These are phyloP conservation scores for Tympanuchus pallidicinctus DNA, from an alignment of 2,113 vertebrate species.

Conservation along the genomic window DNA sequence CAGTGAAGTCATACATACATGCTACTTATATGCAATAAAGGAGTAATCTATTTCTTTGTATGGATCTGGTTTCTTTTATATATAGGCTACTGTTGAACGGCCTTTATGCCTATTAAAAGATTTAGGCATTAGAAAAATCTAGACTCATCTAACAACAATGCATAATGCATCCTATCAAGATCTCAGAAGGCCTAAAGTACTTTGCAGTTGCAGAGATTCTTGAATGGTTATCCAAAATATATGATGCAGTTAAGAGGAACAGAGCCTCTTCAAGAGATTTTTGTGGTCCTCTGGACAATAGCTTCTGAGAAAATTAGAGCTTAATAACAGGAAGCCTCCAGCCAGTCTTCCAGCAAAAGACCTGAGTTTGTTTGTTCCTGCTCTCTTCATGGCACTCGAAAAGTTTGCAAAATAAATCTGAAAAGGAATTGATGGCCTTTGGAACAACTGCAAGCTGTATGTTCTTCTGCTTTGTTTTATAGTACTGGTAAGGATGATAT, in stretches of 20 bases:
- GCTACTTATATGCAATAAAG: neutral
- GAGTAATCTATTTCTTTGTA: neutral
- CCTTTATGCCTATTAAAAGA: neutral
- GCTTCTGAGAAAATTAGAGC: neutral
- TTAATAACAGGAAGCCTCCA: neutral
- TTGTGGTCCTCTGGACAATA: neutral
- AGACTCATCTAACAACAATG: neutral
- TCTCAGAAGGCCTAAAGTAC: neutral
- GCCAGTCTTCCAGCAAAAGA: neutral
- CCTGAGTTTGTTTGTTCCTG: neutral
- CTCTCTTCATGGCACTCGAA: neutral
- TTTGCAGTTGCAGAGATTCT: neutral
- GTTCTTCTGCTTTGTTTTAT: neutral
- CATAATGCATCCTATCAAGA: neutral
- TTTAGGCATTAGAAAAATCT: neutral
- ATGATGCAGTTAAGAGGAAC: neutral
- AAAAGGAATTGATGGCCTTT: neutral
- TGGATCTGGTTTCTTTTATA: neutral
- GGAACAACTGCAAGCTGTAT: neutral
- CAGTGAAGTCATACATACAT: neutral
- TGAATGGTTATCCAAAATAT: neutral
- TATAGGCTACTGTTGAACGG: neutral
- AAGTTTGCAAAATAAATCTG: neutral
- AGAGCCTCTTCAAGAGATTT: neutral
- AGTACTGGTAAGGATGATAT: neutral